A percentile compares a stretch with the other conserved stretches of the same genome.
Evolutionary conservation across 2,113 vertebrate genomes (phyloP).

Genomic region (Ramphastos sulfuratus): DNA sequence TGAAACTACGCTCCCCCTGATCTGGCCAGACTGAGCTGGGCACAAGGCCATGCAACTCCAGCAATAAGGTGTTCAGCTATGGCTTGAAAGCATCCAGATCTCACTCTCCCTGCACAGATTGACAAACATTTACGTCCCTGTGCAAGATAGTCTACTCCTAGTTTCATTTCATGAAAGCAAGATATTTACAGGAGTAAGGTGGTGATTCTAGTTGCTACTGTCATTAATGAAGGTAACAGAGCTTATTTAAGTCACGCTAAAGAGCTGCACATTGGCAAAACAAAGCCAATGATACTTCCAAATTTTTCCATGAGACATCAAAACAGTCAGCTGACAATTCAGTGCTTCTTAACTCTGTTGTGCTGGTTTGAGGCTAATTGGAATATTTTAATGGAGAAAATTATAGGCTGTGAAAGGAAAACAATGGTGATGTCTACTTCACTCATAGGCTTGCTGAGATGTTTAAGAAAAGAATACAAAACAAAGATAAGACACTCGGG

Average conservation of each 20-base stretch:
- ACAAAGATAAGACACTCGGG: too few relatives aligned
- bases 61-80: neutral
- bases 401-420: too few relatives aligned
- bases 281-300: neutral
- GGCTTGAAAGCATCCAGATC: neutral
- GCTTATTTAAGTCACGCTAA: neutral
- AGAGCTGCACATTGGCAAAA: neutral
- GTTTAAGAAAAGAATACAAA: too few relatives aligned
- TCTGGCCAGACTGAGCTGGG: neutral
- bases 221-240: neutral
- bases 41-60: accelerated
- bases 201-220: neutral
- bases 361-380: too few relatives aligned
- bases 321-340: neutral
- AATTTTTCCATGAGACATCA: neutral
- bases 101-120: neutral
- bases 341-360: neutral
- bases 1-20: accelerated
- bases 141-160: neutral
- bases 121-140: accelerated
- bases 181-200: neutral
- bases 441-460: too few relatives aligned
- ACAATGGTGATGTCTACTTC: too few relatives aligned
- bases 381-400: too few relatives aligned
- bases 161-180: neutral